Conservation (phyloP, 1,140 invertebrate genomes). For the Adelges cooleyi region DNA sequence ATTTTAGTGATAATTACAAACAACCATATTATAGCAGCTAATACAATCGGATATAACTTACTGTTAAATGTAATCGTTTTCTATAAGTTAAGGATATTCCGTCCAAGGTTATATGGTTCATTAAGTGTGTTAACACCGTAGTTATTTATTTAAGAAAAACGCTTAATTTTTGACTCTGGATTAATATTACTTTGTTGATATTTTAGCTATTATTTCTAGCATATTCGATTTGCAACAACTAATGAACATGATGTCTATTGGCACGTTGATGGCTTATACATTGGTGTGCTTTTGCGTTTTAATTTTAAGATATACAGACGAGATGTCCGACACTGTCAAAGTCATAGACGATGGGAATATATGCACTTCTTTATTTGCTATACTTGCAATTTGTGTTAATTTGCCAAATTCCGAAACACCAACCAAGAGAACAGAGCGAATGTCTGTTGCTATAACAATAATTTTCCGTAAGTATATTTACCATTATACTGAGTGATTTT, state of each 20-base stretch:
- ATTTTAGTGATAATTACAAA: too few species aligned
- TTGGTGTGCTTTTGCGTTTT: conserved; percentile 81
- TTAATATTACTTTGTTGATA: too few species aligned
- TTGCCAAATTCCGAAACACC: background rate
- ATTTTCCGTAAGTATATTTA: conserved; percentile 15
- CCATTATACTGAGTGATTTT: too few species aligned
- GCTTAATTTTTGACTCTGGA: too few species aligned
- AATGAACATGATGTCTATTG: conserved; percentile 93
- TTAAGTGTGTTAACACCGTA: too few species aligned
- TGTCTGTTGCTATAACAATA: background rate
- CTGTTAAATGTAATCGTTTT: too few species aligned
- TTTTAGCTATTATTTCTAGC: conserved; percentile 64
- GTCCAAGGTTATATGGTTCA: too few species aligned
- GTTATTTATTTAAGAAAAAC: too few species aligned
- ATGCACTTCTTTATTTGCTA: background rate
- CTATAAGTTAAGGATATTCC: too few species aligned
- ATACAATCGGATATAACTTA: too few species aligned
- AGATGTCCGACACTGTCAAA: background rate
- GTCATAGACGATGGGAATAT: background rate
- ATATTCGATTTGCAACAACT: conserved; percentile 78
- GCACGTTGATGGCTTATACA: conserved; percentile 81
- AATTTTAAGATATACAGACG: conserved; percentile 52
- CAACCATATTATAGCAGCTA: too few species aligned
- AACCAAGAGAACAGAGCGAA: background rate
- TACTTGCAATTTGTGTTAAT: background rate